A percentile compares a stretch with the other conserved stretches of the same genome.
phyloP scores from a whole-genome alignment of 1,140 invertebrate species.

The Drosophila bifasciata region DNA sequence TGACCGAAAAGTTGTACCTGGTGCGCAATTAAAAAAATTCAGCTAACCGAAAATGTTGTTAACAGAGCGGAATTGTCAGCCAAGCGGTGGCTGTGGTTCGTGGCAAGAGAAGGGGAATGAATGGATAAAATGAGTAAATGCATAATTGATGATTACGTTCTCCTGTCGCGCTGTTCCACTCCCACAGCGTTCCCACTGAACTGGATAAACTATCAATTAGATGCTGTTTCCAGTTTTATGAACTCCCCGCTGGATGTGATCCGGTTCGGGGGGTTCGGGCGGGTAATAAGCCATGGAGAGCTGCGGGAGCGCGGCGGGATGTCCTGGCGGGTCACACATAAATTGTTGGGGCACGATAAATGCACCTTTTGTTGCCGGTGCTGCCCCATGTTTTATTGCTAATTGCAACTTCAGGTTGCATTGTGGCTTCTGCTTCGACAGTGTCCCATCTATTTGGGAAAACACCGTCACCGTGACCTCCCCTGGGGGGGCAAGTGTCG shows the following conservation, averaged over 20 bases:
- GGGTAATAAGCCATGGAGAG: slow-evolving; percentile 25
- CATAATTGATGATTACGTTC: slow-evolving; percentile 43
- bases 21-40: slow-evolving; percentile 13
- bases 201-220: slow-evolving; percentile 31
- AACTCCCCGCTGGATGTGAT: slow-evolving; percentile 17
- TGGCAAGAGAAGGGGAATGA: neutral
- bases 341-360: slow-evolving; percentile 9
- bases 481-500: slow-evolving; percentile 20
- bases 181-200: neutral
- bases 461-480: slow-evolving; percentile 1
- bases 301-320: neutral
- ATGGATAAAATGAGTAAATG: slow-evolving; percentile 10
- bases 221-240: slow-evolving; percentile 37
- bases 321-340: slow-evolving; percentile 8
- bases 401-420: slow-evolving; percentile 72
- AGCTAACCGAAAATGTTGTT: slow-evolving; percentile 15
- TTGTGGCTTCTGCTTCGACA: slow-evolving; percentile 45
- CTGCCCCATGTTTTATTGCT: slow-evolving; percentile 55
- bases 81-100: neutral
- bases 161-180: neutral
- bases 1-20: neutral
- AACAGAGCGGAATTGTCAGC: slow-evolving; percentile 13
- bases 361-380: slow-evolving; percentile 35
- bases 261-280: neutral
- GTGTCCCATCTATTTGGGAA: slow-evolving; percentile 6